Base-by-base conservation (phyloP, 2,113 vertebrate species). In the Sinosuthora webbiana region DNA sequence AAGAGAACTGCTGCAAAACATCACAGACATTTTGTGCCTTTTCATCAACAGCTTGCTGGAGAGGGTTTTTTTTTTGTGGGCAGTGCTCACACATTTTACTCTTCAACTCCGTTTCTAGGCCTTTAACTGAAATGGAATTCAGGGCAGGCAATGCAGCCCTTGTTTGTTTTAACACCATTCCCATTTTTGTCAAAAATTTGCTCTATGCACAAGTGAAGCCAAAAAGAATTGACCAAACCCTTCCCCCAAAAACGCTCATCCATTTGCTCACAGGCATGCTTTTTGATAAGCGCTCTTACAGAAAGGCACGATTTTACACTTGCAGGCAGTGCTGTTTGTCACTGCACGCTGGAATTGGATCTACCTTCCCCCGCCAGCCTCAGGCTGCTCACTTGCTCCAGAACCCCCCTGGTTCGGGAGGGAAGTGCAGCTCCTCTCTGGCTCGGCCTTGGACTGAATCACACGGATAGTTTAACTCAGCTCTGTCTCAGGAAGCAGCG, bases 251-350 rank as follows among this genome's bases (percentile, higher is more conserved):
- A 90, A 56, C 0, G 1, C 59, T 73, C 24, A 14, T 27, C 44
- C 50, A 31, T 85, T 82, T 76, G 63, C 64, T 93, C 21, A 35
- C 0, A 0, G 64, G 37, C 62, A 62, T 67, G 47, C 21, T 75
- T 80, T 95, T 59, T 75, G 60, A 20, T 77, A 75, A 70, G 56
- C 23, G 6, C 22, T 88, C 67, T 37, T 42, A 81, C 47, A 39
- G 64, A 85, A 93, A 85, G 50, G 30, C 37, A 69, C 11, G 30
- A 63, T 91, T 92, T 92, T 70, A 78, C 64, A 56, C 71, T 88
- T 88, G 59, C 59, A 80, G 75, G 89, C 84, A 91, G 74, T 62
- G 62, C 80, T 53, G 55, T 68, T 96, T 89, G 60, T 80, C 77
- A 63, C 2, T 83, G 68, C 71, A 62, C 0, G 2, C 69, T 87